Percentiles rank a stretch among this genome's conserved stretches.
Evolutionary conservation across 2,113 vertebrate species (phyloP).

Genomic region (Semnopithecus entellus): DNA sequence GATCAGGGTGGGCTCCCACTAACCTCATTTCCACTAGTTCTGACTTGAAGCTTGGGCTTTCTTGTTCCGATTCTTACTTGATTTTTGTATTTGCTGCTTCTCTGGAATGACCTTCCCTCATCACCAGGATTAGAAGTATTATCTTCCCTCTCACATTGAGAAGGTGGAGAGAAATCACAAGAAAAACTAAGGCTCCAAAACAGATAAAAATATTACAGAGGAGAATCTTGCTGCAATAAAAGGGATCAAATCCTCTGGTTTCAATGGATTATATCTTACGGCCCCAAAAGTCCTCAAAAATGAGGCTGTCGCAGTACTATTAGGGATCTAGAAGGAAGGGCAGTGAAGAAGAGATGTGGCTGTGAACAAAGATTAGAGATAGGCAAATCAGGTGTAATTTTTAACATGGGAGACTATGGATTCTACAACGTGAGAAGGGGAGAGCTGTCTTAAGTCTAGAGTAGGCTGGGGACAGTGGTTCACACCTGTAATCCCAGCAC

Average conservation of each 20-base stretch:
- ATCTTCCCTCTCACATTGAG: background rate
- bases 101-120: background rate
- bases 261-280: background rate
- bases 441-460: background rate
- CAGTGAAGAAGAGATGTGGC: background rate
- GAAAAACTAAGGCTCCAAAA: background rate
- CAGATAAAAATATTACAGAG: background rate
- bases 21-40: background rate
- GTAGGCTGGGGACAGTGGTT: no score
- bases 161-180: background rate
- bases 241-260: background rate
- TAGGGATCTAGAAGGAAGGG: no score
- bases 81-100: background rate
- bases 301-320: background rate
- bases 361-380: background rate
- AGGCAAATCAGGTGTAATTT: background rate
- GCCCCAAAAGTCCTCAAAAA: background rate
- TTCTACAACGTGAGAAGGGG: background rate
- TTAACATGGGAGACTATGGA: background rate
- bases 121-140: background rate
- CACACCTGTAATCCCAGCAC: no score
- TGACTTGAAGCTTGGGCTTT: background rate
- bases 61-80: background rate
- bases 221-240: background rate
- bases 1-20: background rate